phyloP scores from a whole-genome alignment of 1,140 invertebrate species.

The Calosoma granatense region DNA sequence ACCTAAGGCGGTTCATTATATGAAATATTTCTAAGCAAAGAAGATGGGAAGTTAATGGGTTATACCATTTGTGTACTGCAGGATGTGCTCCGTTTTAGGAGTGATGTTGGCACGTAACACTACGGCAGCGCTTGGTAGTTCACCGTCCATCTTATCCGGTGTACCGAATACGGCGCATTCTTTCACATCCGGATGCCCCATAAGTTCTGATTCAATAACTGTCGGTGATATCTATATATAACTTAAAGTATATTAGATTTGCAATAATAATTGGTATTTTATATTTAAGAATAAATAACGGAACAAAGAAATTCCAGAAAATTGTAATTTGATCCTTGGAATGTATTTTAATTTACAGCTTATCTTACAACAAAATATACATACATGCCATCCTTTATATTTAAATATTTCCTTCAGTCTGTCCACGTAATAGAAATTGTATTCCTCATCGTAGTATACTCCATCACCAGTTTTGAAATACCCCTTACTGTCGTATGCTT shows the following conservation, averaged over 20 bases:
- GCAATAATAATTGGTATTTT: too few species aligned
- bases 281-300: too few species aligned
- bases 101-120: too few species aligned
- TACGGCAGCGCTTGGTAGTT: conserved; percentile 53
- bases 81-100: too few species aligned
- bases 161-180: conserved; percentile 58
- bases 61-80: too few species aligned
- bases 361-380: too few species aligned
- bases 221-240: conserved; percentile 34
- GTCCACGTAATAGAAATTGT: conserved; percentile 56
- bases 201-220: conserved; percentile 51
- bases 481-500: conserved; percentile 44
- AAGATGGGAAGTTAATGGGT: too few species aligned
- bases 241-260: too few species aligned
- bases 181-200: conserved; percentile 45
- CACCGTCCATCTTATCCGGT: conserved; percentile 44
- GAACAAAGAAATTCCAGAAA: too few species aligned
- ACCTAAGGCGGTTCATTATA: not conserved
- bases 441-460: conserved; percentile 53
- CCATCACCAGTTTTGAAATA: conserved; percentile 38
- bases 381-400: conserved; percentile 35
- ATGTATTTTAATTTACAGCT: too few species aligned
- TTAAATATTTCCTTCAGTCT: conserved; percentile 71
- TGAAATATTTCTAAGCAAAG: too few species aligned
- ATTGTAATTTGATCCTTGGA: too few species aligned